Evolutionary conservation across 2,113 vertebrate genomes (phyloP).

Genomic region (Myrmophylax atrothorax): DNA sequence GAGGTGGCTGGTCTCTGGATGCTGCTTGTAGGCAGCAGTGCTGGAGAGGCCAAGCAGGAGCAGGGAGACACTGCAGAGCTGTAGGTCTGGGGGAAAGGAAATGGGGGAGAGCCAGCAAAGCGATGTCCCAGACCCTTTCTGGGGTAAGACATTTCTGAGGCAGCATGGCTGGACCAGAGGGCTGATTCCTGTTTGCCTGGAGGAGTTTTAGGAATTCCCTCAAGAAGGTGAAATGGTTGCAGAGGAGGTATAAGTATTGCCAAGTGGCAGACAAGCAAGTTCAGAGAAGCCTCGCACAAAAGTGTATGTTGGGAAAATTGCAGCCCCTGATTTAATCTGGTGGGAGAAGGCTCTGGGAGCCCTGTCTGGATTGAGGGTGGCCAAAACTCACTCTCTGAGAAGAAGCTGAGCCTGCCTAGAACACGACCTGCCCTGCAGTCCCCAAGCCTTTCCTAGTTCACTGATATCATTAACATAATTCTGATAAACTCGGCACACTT

Average conservation of each 20-base stretch:
- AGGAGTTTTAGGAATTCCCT: constrained; percentile 4
- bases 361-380: neutral
- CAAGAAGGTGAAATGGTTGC: neutral
- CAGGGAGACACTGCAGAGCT: neutral
- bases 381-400: neutral
- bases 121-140: neutral
- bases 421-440: neutral
- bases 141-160: neutral
- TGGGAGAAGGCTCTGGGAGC: neutral
- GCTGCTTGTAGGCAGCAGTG: neutral
- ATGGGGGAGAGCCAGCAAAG: neutral
- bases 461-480: neutral
- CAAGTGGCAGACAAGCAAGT: neutral
- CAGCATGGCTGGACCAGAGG: neutral
- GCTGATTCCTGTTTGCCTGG: fast-evolving
- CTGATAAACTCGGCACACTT: neutral
- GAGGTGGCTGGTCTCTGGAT: neutral
- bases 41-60: neutral
- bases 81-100: neutral
- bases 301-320: neutral
- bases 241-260: neutral
- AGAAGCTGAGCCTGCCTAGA: neutral
- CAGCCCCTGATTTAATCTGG: neutral
- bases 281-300: neutral
- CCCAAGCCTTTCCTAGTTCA: neutral